Base-by-base conservation (phyloP, 2,888 invertebrate genomes). In the Lasioglossum villosulum region DNA sequence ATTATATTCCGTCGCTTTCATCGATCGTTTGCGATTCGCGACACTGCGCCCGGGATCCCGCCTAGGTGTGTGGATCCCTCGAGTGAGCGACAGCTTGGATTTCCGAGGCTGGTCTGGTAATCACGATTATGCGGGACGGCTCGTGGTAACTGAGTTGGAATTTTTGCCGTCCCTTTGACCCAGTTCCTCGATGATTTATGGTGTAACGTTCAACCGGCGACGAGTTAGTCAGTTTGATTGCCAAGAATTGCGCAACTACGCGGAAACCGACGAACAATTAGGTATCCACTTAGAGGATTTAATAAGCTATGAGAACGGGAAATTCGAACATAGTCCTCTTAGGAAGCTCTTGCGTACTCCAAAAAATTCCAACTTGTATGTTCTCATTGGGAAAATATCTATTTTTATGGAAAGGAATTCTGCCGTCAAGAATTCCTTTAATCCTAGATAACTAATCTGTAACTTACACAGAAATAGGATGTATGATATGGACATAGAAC, bases 1-100 rank as follows among this genome's bases (percentile, higher is more conserved):
- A 89, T 89, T 82, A 89, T 81, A 78, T 70, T 73, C 56, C 71
- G 63, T 42, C 70, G 70, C 19, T 42, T 23, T 71, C 52, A n/a
- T 75, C 42, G 73, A 75, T 75, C 56, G 72, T 30, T 30, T n/a
- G 45, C 19, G 56, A 23, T 72, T 48, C 56, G 37, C 68, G 68
- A 74, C 52, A 66, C 30, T 37, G 66, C 66, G 19, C 19, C 66
- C 34, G 45, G 48, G 39, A 63, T 59, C n/a, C 34, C 19, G 6
- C 16, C 27, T 23, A 70, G 4, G 23, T 23, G 42, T 16, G 63
- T 48, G 52, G 70, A 68, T 39, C 19, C 52, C 27, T 48, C 23
- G 72, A 59, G 72, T 23, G 39, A 2, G 34, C 52, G 37, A 23
- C 16, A 76, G n/a, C 39, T 71, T 45, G 75, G 78, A 75, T 77